Conservation (phyloP, 2,113 vertebrate genomes). For the Myxocyprinus asiaticus region DNA sequence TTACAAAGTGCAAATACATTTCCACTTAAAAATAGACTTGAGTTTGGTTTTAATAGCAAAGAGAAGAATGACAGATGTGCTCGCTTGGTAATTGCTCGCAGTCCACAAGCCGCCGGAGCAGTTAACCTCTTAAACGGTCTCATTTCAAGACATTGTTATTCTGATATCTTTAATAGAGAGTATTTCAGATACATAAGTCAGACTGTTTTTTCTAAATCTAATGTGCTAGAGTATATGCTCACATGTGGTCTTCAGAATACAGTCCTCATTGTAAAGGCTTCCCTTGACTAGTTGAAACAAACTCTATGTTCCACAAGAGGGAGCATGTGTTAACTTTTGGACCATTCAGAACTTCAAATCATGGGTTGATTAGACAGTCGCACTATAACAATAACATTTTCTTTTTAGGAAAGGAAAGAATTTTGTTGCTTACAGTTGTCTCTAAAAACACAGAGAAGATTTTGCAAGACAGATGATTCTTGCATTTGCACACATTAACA, state of each 20-base stretch:
- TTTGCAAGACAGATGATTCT: background rate
- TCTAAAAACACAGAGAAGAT: background rate
- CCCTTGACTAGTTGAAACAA: background rate
- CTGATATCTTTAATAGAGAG: constrained; percentile 8
- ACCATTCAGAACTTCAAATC: constrained; percentile 15
- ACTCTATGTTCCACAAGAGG: constrained; percentile 66
- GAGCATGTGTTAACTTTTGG: constrained; percentile 60
- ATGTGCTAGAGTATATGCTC: too few relatives aligned
- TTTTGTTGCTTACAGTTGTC: background rate
- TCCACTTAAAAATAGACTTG: constrained; percentile 59
- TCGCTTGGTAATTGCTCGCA: constrained; percentile 43
- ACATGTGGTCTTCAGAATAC: background rate
- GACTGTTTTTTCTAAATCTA: too few relatives aligned
- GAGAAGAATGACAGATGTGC: constrained; percentile 65
- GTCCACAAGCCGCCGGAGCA: background rate
- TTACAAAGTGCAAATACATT: constrained; percentile 65
- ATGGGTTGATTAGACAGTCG: background rate
- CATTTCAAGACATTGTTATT: constrained; percentile 11
- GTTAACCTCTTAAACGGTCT: constrained; percentile 31
- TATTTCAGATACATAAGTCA: background rate
- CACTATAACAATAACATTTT: background rate
- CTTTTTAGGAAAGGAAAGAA: background rate
- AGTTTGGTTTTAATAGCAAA: constrained; percentile 59
- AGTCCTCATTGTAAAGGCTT: background rate
- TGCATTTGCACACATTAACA: background rate